Evolutionary conservation across 2,113 vertebrate genomes (phyloP), one percentile per base, ranked within the genome.

Genomic region (Hiodon alosoides): DNA sequence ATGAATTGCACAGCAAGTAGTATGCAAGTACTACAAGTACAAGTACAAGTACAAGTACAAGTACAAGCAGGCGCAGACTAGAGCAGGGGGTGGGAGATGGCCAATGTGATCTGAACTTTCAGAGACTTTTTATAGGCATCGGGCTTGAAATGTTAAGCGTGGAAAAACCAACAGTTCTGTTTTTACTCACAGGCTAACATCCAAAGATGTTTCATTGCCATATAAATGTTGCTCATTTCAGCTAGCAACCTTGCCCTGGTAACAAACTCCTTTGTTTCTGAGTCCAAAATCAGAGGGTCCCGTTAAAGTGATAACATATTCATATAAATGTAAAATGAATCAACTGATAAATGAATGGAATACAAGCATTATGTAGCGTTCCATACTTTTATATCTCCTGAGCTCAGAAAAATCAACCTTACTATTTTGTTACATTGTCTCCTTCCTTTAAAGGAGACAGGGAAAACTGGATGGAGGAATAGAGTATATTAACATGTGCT

Each of bases 151-250:
- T 4, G 58, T 14, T 59, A 59, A 14, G 9, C 14, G 9, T 3
- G 58, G 3, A 59, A 58, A 9, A 17, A 69, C 54, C 7, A 71
- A 11, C 70, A n/a, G 57, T 59, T 59, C 46, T 8, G 46, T 10
- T 57, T 57, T 13, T 31, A 14, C 68, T 71, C 69, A 58, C n/a
- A 71, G 17, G 0, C 10, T 4, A 5, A 71, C n/a, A 48, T 55
- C 71, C 3, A 71, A 59, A 13, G 16, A 70, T 59, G 6, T 81
- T 78, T 80, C 47, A n/a, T 51, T 81, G 77, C 79, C 85, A 83
- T 79, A 77, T 70, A 2, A 78, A 76, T 85, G 87, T 87, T 87
- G 83, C 83, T 86, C 14, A 74, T 79, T 86, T 89, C 83, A 87
- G 87, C 84, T 7, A 81, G 79, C 82, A 81, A n/a, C n/a, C n/a